Base-by-base conservation (phyloP, 2,113 vertebrate genomes). In the Pituophis catenifer region DNA sequence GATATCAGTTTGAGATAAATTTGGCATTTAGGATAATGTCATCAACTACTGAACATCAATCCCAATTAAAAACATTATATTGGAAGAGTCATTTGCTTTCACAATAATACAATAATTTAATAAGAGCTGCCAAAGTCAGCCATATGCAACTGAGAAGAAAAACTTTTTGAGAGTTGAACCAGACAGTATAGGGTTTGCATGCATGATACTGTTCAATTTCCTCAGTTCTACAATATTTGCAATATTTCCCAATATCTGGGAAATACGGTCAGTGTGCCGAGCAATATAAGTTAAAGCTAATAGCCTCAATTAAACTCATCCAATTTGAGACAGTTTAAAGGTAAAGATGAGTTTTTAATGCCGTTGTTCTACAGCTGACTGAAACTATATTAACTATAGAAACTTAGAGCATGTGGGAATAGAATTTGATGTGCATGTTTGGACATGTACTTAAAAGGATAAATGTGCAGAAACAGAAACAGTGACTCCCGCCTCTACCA, bases 11-110 rank as follows among this genome's bases (percentile, higher is more conserved):
- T 33, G 86, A 88, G n/a, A 65, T 54, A 59, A 70, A 70, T 38
- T 33, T 89, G 50, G 11, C 58, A 44, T 88, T 53, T 88, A 2
- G 6, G 29, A 23, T 48, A 70, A 65, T n/a, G 26, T 24, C 48
- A 88, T 29, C 48, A 54, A 70, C 50, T 29, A 33, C 9, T 65
- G 48, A 88, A 12, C 19, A 65, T 3, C 29, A 89, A 54, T 89
- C 59, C 52, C 70, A 92, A 92, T 92, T 75, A 81, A 92, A 92
- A 23, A 52, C 26, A 92, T 38, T 70, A 65, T 33, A 13, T 52
- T 54, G 91, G 33, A 87, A 92, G 21, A 89, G 3, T 19, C 50
- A 52, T 87, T 48, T 3, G 19, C 10, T 88, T 92, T 65, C n/a
- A 44, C 23, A 48, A 7, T 53, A 89, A 44, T 57, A 89, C 8